A percentile compares a stretch with the other conserved stretches of the same genome.
Conservation (phyloP, 2,888 invertebrate genomes). For the Cerastoderma edule region DNA sequence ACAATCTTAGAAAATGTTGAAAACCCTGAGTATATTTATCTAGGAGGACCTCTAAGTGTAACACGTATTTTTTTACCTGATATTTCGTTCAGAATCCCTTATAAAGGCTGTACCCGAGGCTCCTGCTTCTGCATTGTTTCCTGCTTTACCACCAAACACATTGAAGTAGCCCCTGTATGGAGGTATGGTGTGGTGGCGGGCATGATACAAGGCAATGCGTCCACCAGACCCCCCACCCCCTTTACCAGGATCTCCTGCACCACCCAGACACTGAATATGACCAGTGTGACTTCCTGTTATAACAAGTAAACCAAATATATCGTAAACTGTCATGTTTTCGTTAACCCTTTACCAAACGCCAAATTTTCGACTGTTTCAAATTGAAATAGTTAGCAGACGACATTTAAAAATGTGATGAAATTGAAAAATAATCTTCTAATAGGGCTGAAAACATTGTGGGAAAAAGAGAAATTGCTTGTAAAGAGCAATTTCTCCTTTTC, state of each 20-base stretch:
- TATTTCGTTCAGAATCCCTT: constrained; percentile 51
- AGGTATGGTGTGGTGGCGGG: constrained; percentile 62
- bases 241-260: constrained; percentile 55
- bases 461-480: no score
- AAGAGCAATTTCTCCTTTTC: no score
- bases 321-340: no score
- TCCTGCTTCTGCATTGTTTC: constrained; percentile 68
- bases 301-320: constrained; percentile 13
- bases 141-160: constrained; percentile 64
- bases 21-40: no score
- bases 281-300: constrained; percentile 75
- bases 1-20: no score
- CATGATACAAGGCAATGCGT: constrained; percentile 72
- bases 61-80: constrained; percentile 46
- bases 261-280: constrained; percentile 71
- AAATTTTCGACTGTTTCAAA: no score
- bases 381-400: no score
- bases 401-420: no score
- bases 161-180: constrained; percentile 69
- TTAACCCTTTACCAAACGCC: no score
- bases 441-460: no score
- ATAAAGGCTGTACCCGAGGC: constrained; percentile 72
- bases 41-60: no score
- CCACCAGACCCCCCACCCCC: constrained; percentile 75
- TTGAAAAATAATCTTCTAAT: no score